Base-by-base conservation (phyloP, 1,140 invertebrate species). In the Ruditapes philippinarum region DNA sequence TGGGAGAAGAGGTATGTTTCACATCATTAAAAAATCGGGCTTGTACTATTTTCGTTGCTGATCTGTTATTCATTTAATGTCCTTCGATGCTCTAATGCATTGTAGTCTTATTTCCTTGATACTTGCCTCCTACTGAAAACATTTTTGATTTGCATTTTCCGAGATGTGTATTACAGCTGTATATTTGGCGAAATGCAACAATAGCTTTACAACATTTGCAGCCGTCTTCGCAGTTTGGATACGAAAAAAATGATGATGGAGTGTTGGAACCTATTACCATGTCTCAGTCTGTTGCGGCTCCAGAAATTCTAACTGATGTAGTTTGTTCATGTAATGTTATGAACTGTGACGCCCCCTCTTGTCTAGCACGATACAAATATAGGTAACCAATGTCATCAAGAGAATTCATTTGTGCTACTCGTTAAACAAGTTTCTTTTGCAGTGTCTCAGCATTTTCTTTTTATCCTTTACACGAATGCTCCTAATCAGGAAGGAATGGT, bases 261-360 rank as follows among this genome's bases (percentile, higher is more conserved):
- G 28, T 22, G 33, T 31, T 3, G n/a, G n/a, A n/a, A n/a, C n/a
- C n/a, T n/a, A n/a, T n/a, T n/a, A n/a, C n/a, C n/a, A n/a, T n/a
- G n/a, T 45, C 14, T 45, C 76, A 79, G 25, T n/a, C 76, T 17
- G n/a, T 38, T 11, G 76, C 49, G 17, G 45, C 76, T 9, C 49
- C 76, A 2, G 76, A 51, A 33, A 42, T 79, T 51, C 14, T 51
- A 17, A 79, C 22, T 79, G 76, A 79, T 33, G 17, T 54, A 19
- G 33, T n/a, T 57, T 79, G 76, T 38, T 3, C 0, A 3, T 79
- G 76, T 57, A n/a, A 60, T 14, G 7, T 60, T n/a, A 14, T 11
- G 5, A 60, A 60, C 57, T 11, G n/a, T 5, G 14, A 60, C 22
- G 11, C 11, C 57, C 5, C 57, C 57, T 60, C 57, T 60, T n/a